Base-by-base conservation (phyloP, 2,888 invertebrate genomes). In the Philhelius pedissequus region DNA sequence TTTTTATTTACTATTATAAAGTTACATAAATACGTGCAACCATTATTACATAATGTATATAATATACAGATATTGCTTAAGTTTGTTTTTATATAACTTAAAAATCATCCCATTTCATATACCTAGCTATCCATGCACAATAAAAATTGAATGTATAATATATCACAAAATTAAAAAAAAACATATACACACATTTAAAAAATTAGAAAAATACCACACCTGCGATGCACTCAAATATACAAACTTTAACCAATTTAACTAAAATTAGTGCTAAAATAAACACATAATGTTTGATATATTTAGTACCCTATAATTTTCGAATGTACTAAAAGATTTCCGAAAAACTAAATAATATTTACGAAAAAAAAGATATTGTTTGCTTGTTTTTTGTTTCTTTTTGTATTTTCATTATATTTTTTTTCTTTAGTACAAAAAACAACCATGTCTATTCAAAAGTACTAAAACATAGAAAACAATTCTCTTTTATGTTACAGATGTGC, bases 401-500 rank as follows among this genome's bases (percentile, higher is more conserved):
- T 68, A 56, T 32, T 40, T 18, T 52, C 54, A 71, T 75, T 66
- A 75, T 66, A 48, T 56, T 80, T 70, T 74, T 79, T 74, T 83
- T 70, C 35, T 69, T 80, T 84, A 84, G 80, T 80, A 84, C 84
- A 84, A 79, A 60, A 62, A 48, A 40, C 35, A 27, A 60, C 18
- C 15, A 62, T 62, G 11, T 18, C 70, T 80, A 80, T 80, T 76
- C 80, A 60, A 71, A 75, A 56, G 84, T 84, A 84, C 84, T 84
- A 84, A 83, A 84, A 80, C 84, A 48, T 68, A 68, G 84, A 52
- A 84, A 84, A 84, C 80, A 80, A 80, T 84, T 84, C 84, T 84
- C 80, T 84, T 84, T 84, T 84, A 84, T 84, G 88, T 89, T 89
- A 89, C 89, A 89, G 89, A 89, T 89, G 89, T 89, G 89, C 89